Evolutionary conservation across 2,113 vertebrate genomes (phyloP).

Genomic region (Heterocephalus glaber): DNA sequence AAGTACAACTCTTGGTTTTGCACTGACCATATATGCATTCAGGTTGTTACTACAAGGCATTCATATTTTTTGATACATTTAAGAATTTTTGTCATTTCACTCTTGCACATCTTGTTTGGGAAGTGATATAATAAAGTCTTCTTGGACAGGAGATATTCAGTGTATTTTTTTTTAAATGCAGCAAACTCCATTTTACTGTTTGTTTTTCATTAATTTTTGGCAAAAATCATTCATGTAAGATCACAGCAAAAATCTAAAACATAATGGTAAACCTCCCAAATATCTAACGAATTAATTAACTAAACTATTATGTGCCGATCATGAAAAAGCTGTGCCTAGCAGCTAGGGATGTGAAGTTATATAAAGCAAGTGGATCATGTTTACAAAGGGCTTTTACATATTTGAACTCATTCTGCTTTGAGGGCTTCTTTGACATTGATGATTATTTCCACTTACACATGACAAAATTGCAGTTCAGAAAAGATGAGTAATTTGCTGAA

Average conservation of each 20-base stretch:
- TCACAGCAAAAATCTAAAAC: not conserved
- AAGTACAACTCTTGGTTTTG: not conserved
- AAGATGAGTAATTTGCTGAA: conserved; percentile 1
- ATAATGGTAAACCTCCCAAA: not conserved
- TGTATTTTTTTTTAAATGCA: not conserved
- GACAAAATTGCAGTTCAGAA: not conserved
- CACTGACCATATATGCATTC: not conserved
- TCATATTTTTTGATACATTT: not conserved
- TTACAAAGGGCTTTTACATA: not conserved
- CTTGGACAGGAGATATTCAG: not conserved
- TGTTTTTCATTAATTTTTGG: not conserved
- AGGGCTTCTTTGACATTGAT: conserved; percentile 12
- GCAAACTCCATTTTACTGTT: not conserved
- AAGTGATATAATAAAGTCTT: not conserved
- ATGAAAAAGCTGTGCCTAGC: too few species aligned
- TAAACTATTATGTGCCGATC: not conserved
- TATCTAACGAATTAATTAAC: not conserved
- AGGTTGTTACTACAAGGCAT: not conserved
- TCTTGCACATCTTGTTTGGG: not conserved
- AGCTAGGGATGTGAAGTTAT: not conserved
- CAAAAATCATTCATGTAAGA: not conserved
- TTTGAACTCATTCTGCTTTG: not conserved
- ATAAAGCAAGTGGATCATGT: not conserved
- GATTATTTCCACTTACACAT: conserved; percentile 25
- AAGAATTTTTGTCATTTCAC: not conserved